Base-by-base conservation (phyloP, 2,113 vertebrate species). In the Ciconia stormi region DNA sequence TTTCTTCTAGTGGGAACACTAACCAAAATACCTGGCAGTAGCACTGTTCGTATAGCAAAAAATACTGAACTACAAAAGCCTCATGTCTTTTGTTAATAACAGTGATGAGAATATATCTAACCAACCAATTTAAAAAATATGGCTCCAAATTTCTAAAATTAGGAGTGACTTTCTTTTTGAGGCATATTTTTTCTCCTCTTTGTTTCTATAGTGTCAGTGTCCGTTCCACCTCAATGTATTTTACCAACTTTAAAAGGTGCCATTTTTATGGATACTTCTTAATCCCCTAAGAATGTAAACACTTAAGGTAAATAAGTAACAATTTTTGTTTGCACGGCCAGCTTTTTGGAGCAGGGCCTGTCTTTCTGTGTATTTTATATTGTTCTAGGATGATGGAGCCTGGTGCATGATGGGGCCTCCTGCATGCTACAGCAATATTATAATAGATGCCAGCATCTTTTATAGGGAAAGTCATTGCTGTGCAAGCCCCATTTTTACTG, bases 211-310 rank as follows among this genome's bases (percentile, higher is more conserved):
- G 5, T 32, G 56, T 53, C 46, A 42, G 12, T 21, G 7, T 23
- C 16, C 2, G 1, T 67, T 47, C 11, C 14, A 42, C 14, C 12
- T n/a, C n/a, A n/a, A n/a, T n/a, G n/a, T n/a, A n/a, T n/a, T n/a
- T n/a, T n/a, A n/a, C 21, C 5, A 36, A 17, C 67, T 79, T 55
- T 4, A 79, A 40, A 61, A 42, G 1, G 17, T 3, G 9, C 11
- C 0, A 12, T 86, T 87, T 81, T 40, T 5, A 32, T 30, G 15
- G 19, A 5, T 47, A 16, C 18, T 50, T 62, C 18, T 32, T 56
- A 77, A 36, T 52, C 10, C 6, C 10, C 0, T 0, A 40, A 34
- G 29, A 56, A 67, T 8, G 9, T 14, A 32, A 87, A 26, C 1
- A 4, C 52, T 70, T 70, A 62, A 61, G 40, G 6, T 30, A 84